Conservation (phyloP, 2,888 invertebrate species). For the Drosophila multiciliata region DNA sequence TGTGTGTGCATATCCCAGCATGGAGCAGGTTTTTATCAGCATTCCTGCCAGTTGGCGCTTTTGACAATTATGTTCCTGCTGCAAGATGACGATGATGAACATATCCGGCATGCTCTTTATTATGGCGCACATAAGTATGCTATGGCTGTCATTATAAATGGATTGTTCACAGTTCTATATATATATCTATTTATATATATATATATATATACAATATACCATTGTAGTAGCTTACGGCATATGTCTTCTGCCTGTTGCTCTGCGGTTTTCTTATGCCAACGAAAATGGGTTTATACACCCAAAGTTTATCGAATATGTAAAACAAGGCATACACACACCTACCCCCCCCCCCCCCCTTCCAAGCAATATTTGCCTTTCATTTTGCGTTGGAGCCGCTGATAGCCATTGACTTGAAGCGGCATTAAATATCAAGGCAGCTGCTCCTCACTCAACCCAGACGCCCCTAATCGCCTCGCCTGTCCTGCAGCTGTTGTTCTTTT, state of each 20-base stretch:
- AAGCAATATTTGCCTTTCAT: conserved; percentile 37
- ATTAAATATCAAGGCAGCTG: conserved; percentile 69
- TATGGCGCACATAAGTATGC: conserved; percentile 65
- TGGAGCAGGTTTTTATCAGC: conserved; percentile 5
- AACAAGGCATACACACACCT: background rate
- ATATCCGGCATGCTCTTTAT: conserved; percentile 26
- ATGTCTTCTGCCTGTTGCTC: conserved; percentile 45
- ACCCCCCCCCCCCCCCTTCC: background rate
- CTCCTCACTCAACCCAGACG: background rate
- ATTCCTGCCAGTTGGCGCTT: conserved; percentile 24
- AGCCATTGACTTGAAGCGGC: conserved; percentile 46
- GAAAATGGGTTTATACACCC: conserved; percentile 22
- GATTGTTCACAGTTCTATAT: conserved; percentile 1
- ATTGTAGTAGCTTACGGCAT: background rate
- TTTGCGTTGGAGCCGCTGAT: conserved; percentile 50
- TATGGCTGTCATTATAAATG: conserved; percentile 33
- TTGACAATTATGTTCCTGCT: conserved; percentile 44
- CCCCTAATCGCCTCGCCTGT: conserved; percentile 43
- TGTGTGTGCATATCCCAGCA: conserved; percentile 55
- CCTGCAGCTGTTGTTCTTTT: conserved; percentile 52
- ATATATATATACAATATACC: conserved; percentile 10
- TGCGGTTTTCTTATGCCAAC: conserved; percentile 3
- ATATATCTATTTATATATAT: too few relatives aligned
- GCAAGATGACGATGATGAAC: conserved; percentile 32
- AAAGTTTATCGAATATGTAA: conserved; percentile 17